phyloP scores from a whole-genome alignment of 2,113 vertebrate species.

The Perognathus longimembris region DNA sequence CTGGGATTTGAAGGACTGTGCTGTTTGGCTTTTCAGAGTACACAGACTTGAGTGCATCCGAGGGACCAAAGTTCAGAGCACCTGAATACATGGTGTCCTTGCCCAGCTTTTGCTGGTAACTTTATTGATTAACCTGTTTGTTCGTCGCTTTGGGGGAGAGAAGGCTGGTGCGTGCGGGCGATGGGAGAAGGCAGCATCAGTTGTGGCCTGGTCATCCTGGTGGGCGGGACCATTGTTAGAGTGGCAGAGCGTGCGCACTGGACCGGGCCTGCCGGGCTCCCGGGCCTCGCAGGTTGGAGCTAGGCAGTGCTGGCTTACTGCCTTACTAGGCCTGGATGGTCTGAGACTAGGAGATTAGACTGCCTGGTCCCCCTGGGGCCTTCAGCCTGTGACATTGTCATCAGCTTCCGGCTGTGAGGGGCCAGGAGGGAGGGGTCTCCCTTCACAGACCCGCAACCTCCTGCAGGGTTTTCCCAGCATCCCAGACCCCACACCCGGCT shows the following conservation, averaged over 20 bases:
- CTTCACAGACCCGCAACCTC: not conserved
- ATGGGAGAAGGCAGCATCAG: not conserved
- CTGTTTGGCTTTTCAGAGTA: slow-evolving; percentile 33
- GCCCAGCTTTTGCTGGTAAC: not conserved
- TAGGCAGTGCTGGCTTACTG: not conserved
- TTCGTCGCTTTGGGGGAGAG: not conserved
- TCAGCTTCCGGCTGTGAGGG: not conserved
- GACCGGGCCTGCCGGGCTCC: not conserved
- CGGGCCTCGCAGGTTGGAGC: not conserved
- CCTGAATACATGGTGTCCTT: not conserved
- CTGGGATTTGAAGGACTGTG: not conserved
- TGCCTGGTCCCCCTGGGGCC: not conserved
- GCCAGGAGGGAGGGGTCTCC: too few species aligned
- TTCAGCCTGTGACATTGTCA: not conserved
- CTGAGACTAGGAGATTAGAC: not conserved
- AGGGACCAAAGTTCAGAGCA: slow-evolving; percentile 50
- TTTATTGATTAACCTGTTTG: not conserved
- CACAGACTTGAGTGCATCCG: slow-evolving; percentile 1
- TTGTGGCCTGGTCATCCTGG: accelerated
- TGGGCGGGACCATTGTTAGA: accelerated
- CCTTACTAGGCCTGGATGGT: not conserved
- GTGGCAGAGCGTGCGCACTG: not conserved
- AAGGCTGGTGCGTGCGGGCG: not conserved
- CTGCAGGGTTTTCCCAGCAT: too few species aligned
- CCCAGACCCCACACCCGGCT: not conserved